Percentiles rank a stretch among this genome's conserved stretches.
Conservation (phyloP, 2,888 invertebrate genomes). For the Oscheius onirici region DNA sequence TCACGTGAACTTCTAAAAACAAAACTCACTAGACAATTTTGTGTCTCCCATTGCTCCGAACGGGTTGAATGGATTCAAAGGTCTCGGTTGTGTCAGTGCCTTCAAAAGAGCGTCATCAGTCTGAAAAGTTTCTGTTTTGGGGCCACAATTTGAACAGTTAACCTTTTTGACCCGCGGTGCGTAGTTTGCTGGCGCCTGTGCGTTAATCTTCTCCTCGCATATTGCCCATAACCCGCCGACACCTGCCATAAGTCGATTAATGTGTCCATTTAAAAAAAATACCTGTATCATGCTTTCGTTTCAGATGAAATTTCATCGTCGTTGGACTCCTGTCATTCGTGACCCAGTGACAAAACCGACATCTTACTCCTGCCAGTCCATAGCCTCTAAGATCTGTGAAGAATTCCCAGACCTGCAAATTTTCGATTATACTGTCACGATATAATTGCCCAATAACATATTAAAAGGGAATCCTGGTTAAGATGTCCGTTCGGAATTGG, state of each 20-base stretch:
- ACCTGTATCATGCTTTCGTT: slow-evolving; percentile 61
- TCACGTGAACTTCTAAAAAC: too few relatives aligned
- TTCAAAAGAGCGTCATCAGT: slow-evolving; percentile 30
- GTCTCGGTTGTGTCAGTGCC: slow-evolving; percentile 25
- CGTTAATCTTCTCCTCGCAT: slow-evolving; percentile 61
- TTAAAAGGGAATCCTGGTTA: slow-evolving; percentile 20
- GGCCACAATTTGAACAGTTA: background rate
- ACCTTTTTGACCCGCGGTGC: slow-evolving; percentile 51
- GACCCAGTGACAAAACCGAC: slow-evolving; percentile 61
- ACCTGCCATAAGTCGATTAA: slow-evolving; percentile 31
- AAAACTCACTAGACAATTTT: slow-evolving; percentile 17
- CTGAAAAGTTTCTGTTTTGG: slow-evolving; percentile 10
- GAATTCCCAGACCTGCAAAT: slow-evolving; percentile 60
- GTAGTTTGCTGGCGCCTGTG: slow-evolving; percentile 58
- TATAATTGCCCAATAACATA: too few relatives aligned
- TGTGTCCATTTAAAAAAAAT: background rate
- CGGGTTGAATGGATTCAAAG: slow-evolving; percentile 18
- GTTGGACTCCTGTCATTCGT: slow-evolving; percentile 63
- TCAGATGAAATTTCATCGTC: slow-evolving; percentile 63
- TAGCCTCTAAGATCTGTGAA: slow-evolving; percentile 60
- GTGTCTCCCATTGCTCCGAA: slow-evolving; percentile 8
- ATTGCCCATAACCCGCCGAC: slow-evolving; percentile 61
- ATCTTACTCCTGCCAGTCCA: slow-evolving; percentile 58
- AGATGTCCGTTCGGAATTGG: slow-evolving; percentile 29
- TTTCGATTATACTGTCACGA: too few relatives aligned